Base-by-base conservation (phyloP, 1,140 invertebrate genomes). In the Calosoma granatense region DNA sequence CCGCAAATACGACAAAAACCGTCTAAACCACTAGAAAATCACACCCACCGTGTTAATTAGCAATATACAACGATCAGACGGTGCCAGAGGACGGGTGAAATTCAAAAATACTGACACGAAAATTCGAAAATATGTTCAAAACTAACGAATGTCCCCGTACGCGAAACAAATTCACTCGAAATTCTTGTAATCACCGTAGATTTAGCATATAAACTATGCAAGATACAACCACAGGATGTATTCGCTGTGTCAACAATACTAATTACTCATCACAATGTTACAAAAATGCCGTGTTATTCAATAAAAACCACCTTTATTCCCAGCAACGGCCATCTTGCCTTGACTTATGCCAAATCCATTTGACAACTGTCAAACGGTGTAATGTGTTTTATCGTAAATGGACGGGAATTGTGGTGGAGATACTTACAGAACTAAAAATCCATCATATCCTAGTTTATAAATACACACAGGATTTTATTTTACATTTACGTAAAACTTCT, bases 351-450 rank as follows among this genome's bases (percentile, higher is more conserved):
- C 41, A 47, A 47, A 47, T 47, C 17, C 15, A 14, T 30, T 30
- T 47, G 41, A 12, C 41, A 47, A 47, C 41, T 47, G 41, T 47
- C 41, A 47, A 47, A 47, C n/a, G n/a, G n/a, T n/a, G n/a, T n/a
- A n/a, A n/a, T n/a, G 17, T 47, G 9, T 47, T 47, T 9, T 47
- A 4, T 47, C 3, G 3, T 12, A 47, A 12, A 47, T 11, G 41
- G 3, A 12, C 15, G 17, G 15, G 17, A 12, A 47, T 47, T 12
- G 3, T 12, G 17, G 4, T 11, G 15, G 6, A 11, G 9, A 12
- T 11, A 47, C 41, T 47, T 47, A 47, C 41, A 47, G 41, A 12
- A 47, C 17, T 47, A 47, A 47, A 47, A 12, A 11, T 47, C 41
- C 41, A 47, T 47, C 9, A 17, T 9, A 47, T 11, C 6, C 15